Base-by-base conservation (phyloP, 2,888 invertebrate genomes). In the Apomyelois bistriatella region DNA sequence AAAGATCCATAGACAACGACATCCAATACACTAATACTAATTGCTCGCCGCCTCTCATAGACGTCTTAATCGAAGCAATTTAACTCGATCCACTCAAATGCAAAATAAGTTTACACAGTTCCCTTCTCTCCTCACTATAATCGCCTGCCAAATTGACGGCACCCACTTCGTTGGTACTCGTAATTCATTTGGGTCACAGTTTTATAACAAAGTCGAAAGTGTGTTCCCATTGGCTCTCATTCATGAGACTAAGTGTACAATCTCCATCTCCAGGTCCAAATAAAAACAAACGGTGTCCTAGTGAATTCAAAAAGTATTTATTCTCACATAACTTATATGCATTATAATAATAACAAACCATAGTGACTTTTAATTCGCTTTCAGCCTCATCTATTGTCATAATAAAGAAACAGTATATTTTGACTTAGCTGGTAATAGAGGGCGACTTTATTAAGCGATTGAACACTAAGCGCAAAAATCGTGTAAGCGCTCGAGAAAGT, bases 51-150 rank as follows among this genome's bases (percentile, higher is more conserved):
- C 46, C 46, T 32, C 46, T 32, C 46, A 16, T 32, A 46, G 30
- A 62, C 62, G 64, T 64, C 64, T 72, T 73, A 74, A 77, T 74
- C 68, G 70, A 68, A 60, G 65, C 70, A 70, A 74, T 75, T 77
- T 70, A 71, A 70, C 67, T 61, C 65, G 62, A 71, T 74, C 66
- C 63, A 64, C 66, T 71, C 64, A 65, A 71, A 74, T 74, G 73
- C 72, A 72, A 76, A 76, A 71, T 72, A 74, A 70, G 72, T 73
- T 74, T 72, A 67, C 65, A 52, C 54, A 60, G 46, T 16, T 57
- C 65, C 62, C 66, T 59, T 61, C 53, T 60, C 32, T 7, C 46
- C 53, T 53, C 63, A 58, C 59, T 50, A 54, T 64, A 64, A 66
- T 62, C 53, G 48, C 13, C 48, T 49, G 48, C 48, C 48, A 49